Evolutionary conservation across 1,140 invertebrate species (phyloP).

Genomic region (Cherax quadricarinatus): DNA sequence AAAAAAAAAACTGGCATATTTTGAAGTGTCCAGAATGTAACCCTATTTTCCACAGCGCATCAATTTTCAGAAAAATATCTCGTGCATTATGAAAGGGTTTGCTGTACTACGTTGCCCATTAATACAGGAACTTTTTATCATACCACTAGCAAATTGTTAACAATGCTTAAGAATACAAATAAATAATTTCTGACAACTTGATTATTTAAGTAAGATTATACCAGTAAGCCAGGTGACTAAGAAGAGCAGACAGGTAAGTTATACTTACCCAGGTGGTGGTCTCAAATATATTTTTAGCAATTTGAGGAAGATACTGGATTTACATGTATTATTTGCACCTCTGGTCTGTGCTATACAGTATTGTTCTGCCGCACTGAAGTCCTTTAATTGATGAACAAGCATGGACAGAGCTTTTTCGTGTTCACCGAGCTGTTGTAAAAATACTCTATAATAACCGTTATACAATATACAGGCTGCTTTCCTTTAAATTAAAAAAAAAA

Average conservation of each 20-base stretch:
- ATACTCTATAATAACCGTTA: not conserved
- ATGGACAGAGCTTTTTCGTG: slow-evolving; percentile 80
- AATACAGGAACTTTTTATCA: too few relatives aligned
- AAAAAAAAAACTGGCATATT: too few relatives aligned
- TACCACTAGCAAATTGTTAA: too few relatives aligned
- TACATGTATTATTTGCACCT: slow-evolving; percentile 75
- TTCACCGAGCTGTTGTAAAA: slow-evolving; percentile 77
- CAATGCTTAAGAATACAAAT: too few relatives aligned
- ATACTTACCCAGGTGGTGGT: slow-evolving; percentile 76
- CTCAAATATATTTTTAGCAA: slow-evolving; percentile 78
- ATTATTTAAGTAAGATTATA: too few relatives aligned
- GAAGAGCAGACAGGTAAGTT: not conserved
- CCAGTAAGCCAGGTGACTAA: not conserved
- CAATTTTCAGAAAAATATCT: too few relatives aligned
- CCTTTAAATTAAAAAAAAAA: not conserved
- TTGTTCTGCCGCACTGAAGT: slow-evolving; percentile 78
- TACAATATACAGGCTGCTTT: too few relatives aligned
- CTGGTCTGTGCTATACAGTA: slow-evolving; percentile 78
- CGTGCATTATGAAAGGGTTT: too few relatives aligned
- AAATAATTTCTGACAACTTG: too few relatives aligned
- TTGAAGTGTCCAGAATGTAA: too few relatives aligned
- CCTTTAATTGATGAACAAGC: slow-evolving; percentile 79
- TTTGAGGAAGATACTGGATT: slow-evolving; percentile 77
- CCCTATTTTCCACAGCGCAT: too few relatives aligned
- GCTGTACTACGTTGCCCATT: too few relatives aligned